Percentiles rank a stretch among this genome's conserved stretches.
phyloP scores from a whole-genome alignment of 1,140 invertebrate genomes.

The Doryteuthis pealeii region DNA sequence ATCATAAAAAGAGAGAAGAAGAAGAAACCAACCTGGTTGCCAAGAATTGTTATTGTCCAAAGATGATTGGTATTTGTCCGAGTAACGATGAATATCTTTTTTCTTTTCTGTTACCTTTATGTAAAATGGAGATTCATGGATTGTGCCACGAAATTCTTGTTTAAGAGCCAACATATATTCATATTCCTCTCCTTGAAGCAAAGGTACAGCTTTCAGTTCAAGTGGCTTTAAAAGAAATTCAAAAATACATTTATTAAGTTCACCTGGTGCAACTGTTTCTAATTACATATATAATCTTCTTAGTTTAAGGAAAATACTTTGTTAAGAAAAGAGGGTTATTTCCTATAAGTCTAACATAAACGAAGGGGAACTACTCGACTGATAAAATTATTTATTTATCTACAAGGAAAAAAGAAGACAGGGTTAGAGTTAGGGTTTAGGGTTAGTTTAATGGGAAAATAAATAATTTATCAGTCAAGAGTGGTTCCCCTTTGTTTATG shows the following conservation, averaged over 20 bases:
- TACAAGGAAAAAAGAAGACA: too few species aligned
- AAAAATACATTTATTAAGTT: background rate
- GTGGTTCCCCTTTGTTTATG: too few species aligned
- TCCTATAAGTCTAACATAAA: too few species aligned
- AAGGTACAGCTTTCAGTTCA: conserved; percentile 65
- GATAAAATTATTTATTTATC: too few species aligned
- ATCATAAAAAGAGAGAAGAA: too few species aligned
- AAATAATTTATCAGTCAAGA: too few species aligned
- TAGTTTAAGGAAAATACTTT: background rate
- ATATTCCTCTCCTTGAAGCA: conserved; percentile 57
- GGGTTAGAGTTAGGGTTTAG: too few species aligned
- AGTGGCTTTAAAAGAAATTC: conserved; percentile 38
- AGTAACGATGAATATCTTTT: conserved; percentile 69
- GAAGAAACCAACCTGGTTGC: conserved; percentile 37
- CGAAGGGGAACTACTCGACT: too few species aligned
- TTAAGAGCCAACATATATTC: conserved; percentile 66
- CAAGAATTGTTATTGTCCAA: conserved; percentile 31
- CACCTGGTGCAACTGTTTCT: background rate
- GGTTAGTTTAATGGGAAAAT: too few species aligned
- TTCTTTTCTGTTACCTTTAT: conserved; percentile 61
- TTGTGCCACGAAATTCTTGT: conserved; percentile 66
- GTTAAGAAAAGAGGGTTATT: background rate
- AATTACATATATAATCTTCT: background rate
- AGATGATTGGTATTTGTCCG: conserved; percentile 66
- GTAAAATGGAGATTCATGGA: conserved; percentile 64